Conservation (phyloP, 2,888 invertebrate species). For the Ophioninae sp. region DNA sequence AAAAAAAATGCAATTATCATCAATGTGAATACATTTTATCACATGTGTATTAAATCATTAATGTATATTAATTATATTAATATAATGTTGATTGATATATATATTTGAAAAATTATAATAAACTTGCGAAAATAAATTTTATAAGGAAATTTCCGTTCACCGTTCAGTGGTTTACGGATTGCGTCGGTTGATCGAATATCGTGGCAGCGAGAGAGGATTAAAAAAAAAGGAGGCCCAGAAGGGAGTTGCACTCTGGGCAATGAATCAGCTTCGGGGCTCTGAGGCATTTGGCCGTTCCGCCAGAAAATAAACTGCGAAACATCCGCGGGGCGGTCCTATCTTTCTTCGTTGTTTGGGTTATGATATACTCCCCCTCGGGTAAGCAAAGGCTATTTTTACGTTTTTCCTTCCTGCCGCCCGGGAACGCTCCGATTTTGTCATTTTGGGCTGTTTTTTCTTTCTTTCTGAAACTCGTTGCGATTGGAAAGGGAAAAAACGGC, state of each 20-base stretch:
- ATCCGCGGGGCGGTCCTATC: constrained; percentile 12
- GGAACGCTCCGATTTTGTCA: too few relatives aligned
- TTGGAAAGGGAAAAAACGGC: too few relatives aligned
- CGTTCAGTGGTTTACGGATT: constrained; percentile 2
- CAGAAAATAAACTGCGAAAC: constrained; percentile 69
- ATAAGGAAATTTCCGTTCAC: neutral
- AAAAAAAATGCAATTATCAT: too few relatives aligned
- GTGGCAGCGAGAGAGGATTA: constrained; percentile 1
- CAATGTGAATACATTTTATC: too few relatives aligned
- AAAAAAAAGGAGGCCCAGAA: constrained; percentile 57
- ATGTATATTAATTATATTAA: too few relatives aligned
- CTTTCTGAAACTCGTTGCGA: too few relatives aligned
- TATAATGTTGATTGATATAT: too few relatives aligned
- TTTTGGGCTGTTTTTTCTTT: too few relatives aligned
- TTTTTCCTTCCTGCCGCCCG: too few relatives aligned
- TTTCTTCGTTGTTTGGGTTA: constrained; percentile 74
- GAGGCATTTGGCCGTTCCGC: constrained; percentile 63
- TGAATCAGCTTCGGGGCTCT: constrained; percentile 78
- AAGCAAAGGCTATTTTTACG: constrained; percentile 69
- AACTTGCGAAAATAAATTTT: too few relatives aligned
- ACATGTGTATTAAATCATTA: too few relatives aligned
- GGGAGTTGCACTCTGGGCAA: constrained; percentile 70
- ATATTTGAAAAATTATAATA: too few relatives aligned
- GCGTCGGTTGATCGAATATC: constrained; percentile 1
- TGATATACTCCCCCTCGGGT: constrained; percentile 76